phyloP scores from a whole-genome alignment of 1,140 invertebrate species.

The Antheraea pernyi region DNA sequence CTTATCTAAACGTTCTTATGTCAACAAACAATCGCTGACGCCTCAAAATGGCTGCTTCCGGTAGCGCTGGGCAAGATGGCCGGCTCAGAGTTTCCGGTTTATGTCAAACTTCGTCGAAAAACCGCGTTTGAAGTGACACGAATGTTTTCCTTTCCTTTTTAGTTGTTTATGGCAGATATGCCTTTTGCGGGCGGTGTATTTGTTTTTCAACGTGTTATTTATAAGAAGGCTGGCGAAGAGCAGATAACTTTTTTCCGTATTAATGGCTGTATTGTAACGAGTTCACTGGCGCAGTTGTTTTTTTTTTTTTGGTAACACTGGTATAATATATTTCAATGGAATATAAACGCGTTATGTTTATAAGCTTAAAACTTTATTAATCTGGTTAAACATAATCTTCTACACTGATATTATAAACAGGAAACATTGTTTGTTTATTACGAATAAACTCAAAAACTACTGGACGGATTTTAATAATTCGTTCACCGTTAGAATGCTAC shows the following conservation, averaged over 20 bases:
- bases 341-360: no score
- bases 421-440: no score
- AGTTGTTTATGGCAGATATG: not conserved
- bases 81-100: conserved; percentile 46
- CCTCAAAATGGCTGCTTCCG: conserved; percentile 68
- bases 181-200: conserved; percentile 1
- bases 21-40: conserved; percentile 57
- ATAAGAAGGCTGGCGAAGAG: not conserved
- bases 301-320: no score
- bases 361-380: no score
- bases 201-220: not conserved
- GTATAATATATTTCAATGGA: no score
- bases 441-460: no score
- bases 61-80: conserved; percentile 56
- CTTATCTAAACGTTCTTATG: conserved; percentile 34
- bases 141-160: conserved; percentile 3
- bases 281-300: no score
- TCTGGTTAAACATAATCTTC: no score
- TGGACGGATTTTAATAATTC: no score
- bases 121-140: conserved; percentile 43
- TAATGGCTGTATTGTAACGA: no score
- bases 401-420: no score
- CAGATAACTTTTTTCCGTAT: not conserved
- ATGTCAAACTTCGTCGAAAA: conserved; percentile 55
- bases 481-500: no score